Evolutionary conservation across 2,113 vertebrate genomes (phyloP), one percentile per base, ranked within the genome.

Genomic region (Vulpes vulpes): DNA sequence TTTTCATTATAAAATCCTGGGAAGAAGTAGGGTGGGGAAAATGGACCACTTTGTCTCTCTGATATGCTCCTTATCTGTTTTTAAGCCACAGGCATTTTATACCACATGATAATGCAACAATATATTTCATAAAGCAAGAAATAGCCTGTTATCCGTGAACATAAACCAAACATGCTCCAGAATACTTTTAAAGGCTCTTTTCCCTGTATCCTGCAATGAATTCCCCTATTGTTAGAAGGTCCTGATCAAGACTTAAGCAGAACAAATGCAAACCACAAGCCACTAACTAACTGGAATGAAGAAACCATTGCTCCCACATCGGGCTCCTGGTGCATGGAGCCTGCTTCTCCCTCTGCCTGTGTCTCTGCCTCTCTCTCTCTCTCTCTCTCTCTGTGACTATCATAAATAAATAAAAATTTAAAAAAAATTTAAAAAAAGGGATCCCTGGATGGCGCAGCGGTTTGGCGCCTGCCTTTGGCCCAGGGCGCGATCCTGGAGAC

Each of bases 61-160:
- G 38, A 91, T 27, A 51, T 15, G 60, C 55, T 59, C 64, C 74
- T 78, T 67, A 55, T 53, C 55, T 64, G n/a, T 57, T 86, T 64
- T 85, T 71, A 87, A 53, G 8, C 16, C 20, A 65, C 1, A 76
- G 30, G 53, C 69, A 76, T 82, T 89, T 91, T 81, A 74, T 67
- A 81, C 25, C 55, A 65, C 49, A 80, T 57, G 64, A 80, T 25
- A 81, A 74, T 74, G 35, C 57, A 94, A 94, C 53, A 43, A 30
- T 64, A 78, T 49, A 59, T 55, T 25, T 74, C 74, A 94, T 27
- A 91, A 80, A 96, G 51, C 38, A 92, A 96, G 65, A 91, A 91
- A 91, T 23, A 69, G 71, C 53, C 32, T 64, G 57, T 59, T 74
- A 84, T 59, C n/a, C 67, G 59, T 30, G 83, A 89, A 89, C 53